A percentile compares a stretch with the other conserved stretches of the same genome.
Conservation (phyloP, 2,797 vertebrate species). For the Acipenser transmontanus region DNA sequence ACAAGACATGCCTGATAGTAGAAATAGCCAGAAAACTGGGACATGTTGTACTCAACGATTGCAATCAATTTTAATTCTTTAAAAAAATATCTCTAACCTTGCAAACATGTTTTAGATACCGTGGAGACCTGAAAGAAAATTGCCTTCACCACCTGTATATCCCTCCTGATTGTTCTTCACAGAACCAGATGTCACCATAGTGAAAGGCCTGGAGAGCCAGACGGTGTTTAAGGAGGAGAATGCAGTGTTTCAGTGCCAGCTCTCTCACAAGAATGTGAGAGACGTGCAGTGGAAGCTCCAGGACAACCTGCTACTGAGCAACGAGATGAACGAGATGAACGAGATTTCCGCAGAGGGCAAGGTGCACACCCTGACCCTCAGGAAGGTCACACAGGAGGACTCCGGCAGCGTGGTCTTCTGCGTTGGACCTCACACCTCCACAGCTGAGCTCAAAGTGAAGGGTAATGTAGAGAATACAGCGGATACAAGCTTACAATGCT, state of each 20-base stretch:
- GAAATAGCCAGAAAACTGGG: too few relatives aligned
- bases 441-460: slow-evolving; percentile 78
- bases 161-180: slow-evolving; percentile 37
- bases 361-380: slow-evolving; percentile 69
- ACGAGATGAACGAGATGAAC: slow-evolving; percentile 90
- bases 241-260: slow-evolving; percentile 69
- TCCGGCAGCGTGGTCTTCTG: slow-evolving; percentile 73
- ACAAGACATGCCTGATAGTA: too few relatives aligned
- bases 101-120: too few relatives aligned
- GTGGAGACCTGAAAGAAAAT: too few relatives aligned
- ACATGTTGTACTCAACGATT: too few relatives aligned
- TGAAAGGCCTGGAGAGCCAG: slow-evolving; percentile 69
- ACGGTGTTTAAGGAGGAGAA: slow-evolving; percentile 69
- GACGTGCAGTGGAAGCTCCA: slow-evolving; percentile 76
- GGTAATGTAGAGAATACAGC: slow-evolving; percentile 53
- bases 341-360: slow-evolving; percentile 60
- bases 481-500: too few relatives aligned
- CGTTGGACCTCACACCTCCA: slow-evolving; percentile 67
- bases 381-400: slow-evolving; percentile 74
- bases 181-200: slow-evolving; percentile 73
- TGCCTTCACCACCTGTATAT: too few relatives aligned
- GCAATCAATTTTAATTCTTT: too few relatives aligned
- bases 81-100: too few relatives aligned
- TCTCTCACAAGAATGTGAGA: slow-evolving; percentile 66
- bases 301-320: slow-evolving; percentile 74